Conservation (phyloP, 2,797 vertebrate species). For the Tokudaia muenninki region DNA sequence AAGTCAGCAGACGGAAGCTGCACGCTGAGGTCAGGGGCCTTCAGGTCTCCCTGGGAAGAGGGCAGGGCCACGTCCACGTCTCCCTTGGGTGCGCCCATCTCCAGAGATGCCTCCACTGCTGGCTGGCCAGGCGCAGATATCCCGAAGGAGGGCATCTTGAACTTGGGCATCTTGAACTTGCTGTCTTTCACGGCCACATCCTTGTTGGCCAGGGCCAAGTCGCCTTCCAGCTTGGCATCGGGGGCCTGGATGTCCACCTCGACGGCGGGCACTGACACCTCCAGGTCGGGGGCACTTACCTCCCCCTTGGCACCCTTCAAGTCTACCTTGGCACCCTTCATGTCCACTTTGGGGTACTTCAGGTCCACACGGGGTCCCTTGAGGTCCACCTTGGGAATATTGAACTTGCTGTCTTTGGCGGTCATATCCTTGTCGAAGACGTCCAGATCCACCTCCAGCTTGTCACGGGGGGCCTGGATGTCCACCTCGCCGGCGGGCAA, state of each 20-base stretch:
- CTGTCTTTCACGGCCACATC: no score
- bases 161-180: constrained; percentile 84
- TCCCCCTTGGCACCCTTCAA: fast-evolving
- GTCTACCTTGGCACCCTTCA: no score
- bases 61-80: background rate
- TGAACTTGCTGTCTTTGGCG: constrained; percentile 58
- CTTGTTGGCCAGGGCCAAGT: background rate
- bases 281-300: fast-evolving
- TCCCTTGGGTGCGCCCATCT: background rate
- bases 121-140: fast-evolving
- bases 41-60: fast-evolving
- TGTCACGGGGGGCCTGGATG: background rate
- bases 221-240: background rate
- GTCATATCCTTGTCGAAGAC: background rate
- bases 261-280: background rate
- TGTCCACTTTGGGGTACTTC: background rate
- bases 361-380: background rate
- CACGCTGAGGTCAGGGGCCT: background rate
- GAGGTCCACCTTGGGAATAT: constrained; percentile 42
- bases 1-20: background rate
- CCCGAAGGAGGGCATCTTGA: background rate
- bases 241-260: background rate
- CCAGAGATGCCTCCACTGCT: constrained; percentile 44
- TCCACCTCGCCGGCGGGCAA: background rate
- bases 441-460: background rate